These are phyloP conservation scores for Stylophora pistillata DNA, from an alignment of 64 coral and sea anemone genomes.

Conservation along the genomic window DNA sequence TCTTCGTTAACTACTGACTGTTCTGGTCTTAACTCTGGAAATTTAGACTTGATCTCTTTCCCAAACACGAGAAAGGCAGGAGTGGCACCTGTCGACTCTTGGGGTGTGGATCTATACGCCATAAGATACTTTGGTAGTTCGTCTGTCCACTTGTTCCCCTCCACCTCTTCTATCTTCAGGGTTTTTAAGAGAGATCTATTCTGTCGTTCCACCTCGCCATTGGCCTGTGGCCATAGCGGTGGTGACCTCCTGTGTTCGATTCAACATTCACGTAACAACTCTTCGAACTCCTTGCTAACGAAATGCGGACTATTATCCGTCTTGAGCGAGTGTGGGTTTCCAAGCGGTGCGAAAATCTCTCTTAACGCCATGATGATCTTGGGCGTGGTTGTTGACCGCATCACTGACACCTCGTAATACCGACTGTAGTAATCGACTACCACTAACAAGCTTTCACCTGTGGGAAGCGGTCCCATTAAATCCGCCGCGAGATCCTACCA, in stretches of 20 bases:
- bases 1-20: not conserved
- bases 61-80: not conserved
- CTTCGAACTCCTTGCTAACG: conserved; percentile 13
- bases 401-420: too few relatives aligned
- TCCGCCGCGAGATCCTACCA: not conserved
- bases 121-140: too few relatives aligned
- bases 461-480: not conserved
- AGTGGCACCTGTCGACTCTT: not conserved
- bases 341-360: conserved; percentile 28
- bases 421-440: too few relatives aligned
- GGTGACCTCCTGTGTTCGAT: not conserved
- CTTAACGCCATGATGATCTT: conserved; percentile 14
- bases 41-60: not conserved
- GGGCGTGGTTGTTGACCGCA: not conserved
- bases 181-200: not conserved
- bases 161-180: not conserved
- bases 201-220: not conserved
- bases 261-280: too few relatives aligned
- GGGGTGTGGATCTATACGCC: not conserved
- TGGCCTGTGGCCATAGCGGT: not conserved
- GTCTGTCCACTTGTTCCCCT: not conserved
- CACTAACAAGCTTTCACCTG: not conserved
- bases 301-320: conserved; percentile 14
- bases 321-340: not conserved
- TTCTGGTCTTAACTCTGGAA: not conserved